These are phyloP conservation scores for Delichon dasypus DNA, from an alignment of 2,797 vertebrate genomes.

Conservation along the genomic window DNA sequence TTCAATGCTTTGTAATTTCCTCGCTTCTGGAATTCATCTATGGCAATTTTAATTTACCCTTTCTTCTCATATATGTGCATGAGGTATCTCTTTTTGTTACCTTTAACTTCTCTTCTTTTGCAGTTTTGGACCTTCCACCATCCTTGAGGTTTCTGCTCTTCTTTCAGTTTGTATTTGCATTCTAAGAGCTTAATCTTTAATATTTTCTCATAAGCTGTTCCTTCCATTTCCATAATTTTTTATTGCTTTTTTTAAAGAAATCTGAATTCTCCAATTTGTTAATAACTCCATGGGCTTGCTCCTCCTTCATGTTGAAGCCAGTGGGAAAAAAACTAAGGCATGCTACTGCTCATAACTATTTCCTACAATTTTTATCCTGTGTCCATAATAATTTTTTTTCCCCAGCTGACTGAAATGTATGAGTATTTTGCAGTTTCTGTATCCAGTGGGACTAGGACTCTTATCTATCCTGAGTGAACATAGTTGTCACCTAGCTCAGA, in stretches of 20 bases:
- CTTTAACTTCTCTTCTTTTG: not conserved
- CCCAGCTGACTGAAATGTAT: not conserved
- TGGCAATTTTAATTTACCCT: not conserved
- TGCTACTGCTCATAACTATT: not conserved
- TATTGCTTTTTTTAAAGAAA: not conserved
- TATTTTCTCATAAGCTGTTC: not conserved
- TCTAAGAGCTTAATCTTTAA: not conserved
- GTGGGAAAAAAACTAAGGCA: not conserved
- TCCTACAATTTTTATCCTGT: not conserved
- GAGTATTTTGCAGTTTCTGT: not conserved
- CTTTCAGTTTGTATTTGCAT: not conserved
- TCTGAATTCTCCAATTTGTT: not conserved
- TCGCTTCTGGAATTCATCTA: accelerated
- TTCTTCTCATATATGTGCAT: not conserved
- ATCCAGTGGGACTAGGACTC: not conserved
- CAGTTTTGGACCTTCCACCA: not conserved
- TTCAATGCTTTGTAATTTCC: not conserved
- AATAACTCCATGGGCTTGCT: not conserved
- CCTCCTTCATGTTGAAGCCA: not conserved
- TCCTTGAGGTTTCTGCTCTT: not conserved
- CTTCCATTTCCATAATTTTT: not conserved
- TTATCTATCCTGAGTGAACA: not conserved
- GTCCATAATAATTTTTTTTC: not conserved
- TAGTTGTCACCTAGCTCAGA: not conserved
- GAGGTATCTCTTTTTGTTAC: not conserved